phyloP scores from a whole-genome alignment of 1,140 invertebrate species.

The Anthonomus grandis region DNA sequence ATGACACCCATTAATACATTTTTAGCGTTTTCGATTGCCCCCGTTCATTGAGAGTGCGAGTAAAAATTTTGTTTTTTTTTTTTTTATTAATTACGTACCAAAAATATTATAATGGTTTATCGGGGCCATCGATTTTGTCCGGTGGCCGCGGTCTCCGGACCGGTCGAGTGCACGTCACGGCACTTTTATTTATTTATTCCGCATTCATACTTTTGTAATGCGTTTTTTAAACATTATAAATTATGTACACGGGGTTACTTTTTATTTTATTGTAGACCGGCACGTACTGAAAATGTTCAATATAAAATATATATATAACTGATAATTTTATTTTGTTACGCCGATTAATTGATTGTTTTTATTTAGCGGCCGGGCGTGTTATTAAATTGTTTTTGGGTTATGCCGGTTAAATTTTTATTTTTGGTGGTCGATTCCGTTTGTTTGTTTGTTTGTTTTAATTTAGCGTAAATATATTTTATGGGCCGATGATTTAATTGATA shows the following conservation, averaged over 20 bases:
- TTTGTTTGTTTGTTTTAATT: slow-evolving; percentile 6
- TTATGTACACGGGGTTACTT: slow-evolving; percentile 8
- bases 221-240: slow-evolving; percentile 19
- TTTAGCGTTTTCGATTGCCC: slow-evolving; percentile 35
- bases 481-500: background rate
- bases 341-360: slow-evolving; percentile 13
- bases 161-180: too few relatives aligned
- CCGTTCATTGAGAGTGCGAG: slow-evolving; percentile 34
- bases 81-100: slow-evolving; percentile 37
- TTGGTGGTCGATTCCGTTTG: background rate
- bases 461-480: background rate
- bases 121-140: slow-evolving; percentile 27
- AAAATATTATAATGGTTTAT: slow-evolving; percentile 30
- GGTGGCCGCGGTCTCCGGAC: background rate
- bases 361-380: slow-evolving; percentile 1
- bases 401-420: background rate
- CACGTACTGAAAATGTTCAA: background rate
- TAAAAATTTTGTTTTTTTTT: slow-evolving; percentile 33
- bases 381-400: slow-evolving; percentile 2
- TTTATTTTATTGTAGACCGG: slow-evolving; percentile 7
- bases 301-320: background rate
- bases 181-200: slow-evolving; percentile 27
- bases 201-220: slow-evolving; percentile 12
- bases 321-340: slow-evolving; percentile 10
- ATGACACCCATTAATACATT: slow-evolving; percentile 47